Evolutionary conservation across 2,888 invertebrate species (phyloP).

Genomic region (Calameuta idolon): DNA sequence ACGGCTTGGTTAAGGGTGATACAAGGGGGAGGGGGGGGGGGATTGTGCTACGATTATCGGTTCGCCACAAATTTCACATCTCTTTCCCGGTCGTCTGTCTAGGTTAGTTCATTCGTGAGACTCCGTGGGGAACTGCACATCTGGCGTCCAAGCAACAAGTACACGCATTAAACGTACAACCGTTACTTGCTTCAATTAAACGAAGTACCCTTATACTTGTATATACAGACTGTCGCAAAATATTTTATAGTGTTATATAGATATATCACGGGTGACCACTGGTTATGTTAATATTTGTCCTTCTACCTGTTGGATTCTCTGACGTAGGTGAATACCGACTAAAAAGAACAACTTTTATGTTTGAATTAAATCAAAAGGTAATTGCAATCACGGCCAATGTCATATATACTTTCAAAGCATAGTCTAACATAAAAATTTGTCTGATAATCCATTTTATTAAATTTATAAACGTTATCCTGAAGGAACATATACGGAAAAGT

Average conservation of each 20-base stretch:
- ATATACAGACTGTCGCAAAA: background rate
- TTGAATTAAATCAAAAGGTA: background rate
- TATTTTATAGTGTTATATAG: background rate
- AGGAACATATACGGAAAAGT: background rate
- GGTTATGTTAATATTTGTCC: slow-evolving; percentile 21
- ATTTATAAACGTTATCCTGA: background rate
- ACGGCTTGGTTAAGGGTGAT: background rate
- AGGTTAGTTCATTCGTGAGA: slow-evolving; percentile 11
- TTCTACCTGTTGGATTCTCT: slow-evolving; percentile 21
- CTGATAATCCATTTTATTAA: background rate
- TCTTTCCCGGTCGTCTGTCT: slow-evolving; percentile 16
- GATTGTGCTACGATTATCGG: slow-evolving; percentile 46
- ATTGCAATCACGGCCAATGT: background rate
- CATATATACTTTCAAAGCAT: background rate
- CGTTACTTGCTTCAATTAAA: slow-evolving; percentile 46
- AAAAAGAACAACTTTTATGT: background rate
- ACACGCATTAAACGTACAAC: slow-evolving; percentile 44
- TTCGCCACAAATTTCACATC: slow-evolving; percentile 38
- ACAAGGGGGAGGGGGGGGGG: slow-evolving; percentile 17
- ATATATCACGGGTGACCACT: background rate
- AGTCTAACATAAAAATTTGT: background rate
- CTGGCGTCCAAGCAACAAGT: slow-evolving; percentile 56
- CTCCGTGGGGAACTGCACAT: slow-evolving; percentile 43
- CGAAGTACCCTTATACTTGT: slow-evolving; percentile 32
- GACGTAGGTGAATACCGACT: background rate